These are phyloP conservation scores for Melanostigma gelatinosum DNA, from an alignment of 2,113 vertebrate species.

Conservation along the genomic window DNA sequence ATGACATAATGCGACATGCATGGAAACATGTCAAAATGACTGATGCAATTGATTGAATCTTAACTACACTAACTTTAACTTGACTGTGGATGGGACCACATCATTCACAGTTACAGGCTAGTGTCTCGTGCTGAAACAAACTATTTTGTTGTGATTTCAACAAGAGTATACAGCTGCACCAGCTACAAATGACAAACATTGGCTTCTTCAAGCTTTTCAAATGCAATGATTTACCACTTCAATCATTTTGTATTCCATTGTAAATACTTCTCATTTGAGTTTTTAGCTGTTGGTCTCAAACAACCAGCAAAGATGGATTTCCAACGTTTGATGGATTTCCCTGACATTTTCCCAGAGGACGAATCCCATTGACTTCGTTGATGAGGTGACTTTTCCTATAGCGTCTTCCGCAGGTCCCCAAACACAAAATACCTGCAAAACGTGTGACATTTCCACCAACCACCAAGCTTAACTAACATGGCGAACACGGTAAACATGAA, in stretches of 20 bases:
- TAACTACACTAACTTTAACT: neutral
- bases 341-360: neutral
- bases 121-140: neutral
- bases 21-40: too few relatives aligned
- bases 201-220: neutral
- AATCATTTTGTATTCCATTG: neutral
- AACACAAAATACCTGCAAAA: conserved; percentile 1
- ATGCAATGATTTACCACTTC: neutral
- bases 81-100: neutral
- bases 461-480: neutral
- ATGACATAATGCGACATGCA: neutral
- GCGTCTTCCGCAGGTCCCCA: neutral
- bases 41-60: neutral
- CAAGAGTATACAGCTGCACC: neutral
- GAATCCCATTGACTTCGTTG: neutral
- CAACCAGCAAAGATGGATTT: neutral
- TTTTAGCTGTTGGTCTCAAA: neutral
- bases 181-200: neutral
- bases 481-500: neutral
- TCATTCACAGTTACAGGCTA: neutral
- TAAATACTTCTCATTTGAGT: neutral
- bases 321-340: neutral
- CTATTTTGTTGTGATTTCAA: neutral
- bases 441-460: neutral
- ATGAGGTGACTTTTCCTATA: neutral